phyloP scores from a whole-genome alignment of 2,797 vertebrate genomes.

The Gymnocypris eckloni region DNA sequence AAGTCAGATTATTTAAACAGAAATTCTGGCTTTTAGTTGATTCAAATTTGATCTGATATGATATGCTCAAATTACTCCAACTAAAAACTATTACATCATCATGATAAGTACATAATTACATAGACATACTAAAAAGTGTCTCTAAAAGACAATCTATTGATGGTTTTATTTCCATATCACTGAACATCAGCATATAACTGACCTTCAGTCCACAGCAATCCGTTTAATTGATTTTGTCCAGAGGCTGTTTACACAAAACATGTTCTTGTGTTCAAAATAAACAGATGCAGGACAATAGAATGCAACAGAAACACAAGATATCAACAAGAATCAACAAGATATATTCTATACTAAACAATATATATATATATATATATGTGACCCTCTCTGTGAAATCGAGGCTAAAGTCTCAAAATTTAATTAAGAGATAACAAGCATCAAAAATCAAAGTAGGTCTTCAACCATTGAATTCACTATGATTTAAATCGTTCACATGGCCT shows the following conservation, averaged over 20 bases:
- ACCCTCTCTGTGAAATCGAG: no score
- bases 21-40: not conserved
- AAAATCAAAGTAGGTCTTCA: no score
- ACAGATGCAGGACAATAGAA: not conserved
- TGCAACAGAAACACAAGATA: not conserved
- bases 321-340: not conserved
- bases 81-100: not conserved
- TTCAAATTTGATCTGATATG: not conserved
- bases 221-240: not conserved
- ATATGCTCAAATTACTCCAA: not conserved
- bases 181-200: not conserved
- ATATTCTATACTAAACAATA: not conserved
- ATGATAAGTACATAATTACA: not conserved
- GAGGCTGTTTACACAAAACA: not conserved
- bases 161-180: not conserved
- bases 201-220: not conserved
- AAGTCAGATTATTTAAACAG: slow-evolving; percentile 9
- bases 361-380: no score
- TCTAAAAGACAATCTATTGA: not conserved
- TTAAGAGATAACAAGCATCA: no score
- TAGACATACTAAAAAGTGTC: not conserved
- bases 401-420: no score
- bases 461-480: no score
- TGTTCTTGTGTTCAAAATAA: not conserved
- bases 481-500: no score